phyloP scores from a whole-genome alignment of 2,797 vertebrate species.

The Cyprinodon diabolis region DNA sequence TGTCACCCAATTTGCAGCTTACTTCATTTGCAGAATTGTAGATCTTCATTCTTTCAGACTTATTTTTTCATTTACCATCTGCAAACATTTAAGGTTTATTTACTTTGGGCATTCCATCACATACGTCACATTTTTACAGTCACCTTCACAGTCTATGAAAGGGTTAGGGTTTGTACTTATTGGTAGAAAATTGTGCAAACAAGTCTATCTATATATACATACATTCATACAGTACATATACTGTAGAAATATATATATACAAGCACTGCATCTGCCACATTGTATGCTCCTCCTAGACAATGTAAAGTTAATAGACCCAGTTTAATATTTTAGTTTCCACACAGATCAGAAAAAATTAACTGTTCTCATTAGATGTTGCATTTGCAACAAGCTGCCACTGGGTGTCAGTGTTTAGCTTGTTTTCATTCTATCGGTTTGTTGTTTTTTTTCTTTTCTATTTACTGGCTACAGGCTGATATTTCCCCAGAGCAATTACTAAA shows the following conservation, averaged over 20 bases:
- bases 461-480: slow-evolving; percentile 26
- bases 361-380: not conserved
- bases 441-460: slow-evolving; percentile 6
- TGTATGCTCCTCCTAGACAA: not conserved
- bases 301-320: not conserved
- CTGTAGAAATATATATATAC: too few species aligned
- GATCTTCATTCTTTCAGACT: slow-evolving; percentile 37
- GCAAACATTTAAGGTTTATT: not conserved
- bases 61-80: not conserved
- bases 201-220: too few species aligned
- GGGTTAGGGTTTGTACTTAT: not conserved
- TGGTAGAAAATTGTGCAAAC: not conserved
- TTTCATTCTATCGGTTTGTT: slow-evolving; percentile 2
- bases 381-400: slow-evolving; percentile 37
- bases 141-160: not conserved
- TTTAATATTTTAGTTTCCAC: not conserved
- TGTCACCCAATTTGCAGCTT: not conserved
- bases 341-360: not conserved
- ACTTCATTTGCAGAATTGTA: slow-evolving; percentile 17
- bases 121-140: not conserved
- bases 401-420: slow-evolving; percentile 64
- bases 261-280: not conserved
- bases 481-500: slow-evolving; percentile 38
- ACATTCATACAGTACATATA: too few species aligned
- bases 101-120: not conserved